Percentiles rank a stretch among this genome's conserved stretches.
phyloP scores from a whole-genome alignment of 1,140 invertebrate species.

The Tetramorium simillimum region DNA sequence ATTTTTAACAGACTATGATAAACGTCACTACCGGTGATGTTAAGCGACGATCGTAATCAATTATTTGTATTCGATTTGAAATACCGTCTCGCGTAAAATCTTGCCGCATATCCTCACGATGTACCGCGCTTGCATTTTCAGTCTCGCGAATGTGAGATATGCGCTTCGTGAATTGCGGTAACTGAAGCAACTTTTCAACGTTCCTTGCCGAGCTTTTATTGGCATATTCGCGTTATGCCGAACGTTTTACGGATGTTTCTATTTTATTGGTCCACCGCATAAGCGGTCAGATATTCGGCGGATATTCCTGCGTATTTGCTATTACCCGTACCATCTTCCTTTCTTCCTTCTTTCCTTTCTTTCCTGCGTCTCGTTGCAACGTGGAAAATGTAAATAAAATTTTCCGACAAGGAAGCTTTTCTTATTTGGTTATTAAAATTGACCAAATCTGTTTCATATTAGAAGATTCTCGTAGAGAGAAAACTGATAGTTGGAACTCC shows the following conservation, averaged over 20 bases:
- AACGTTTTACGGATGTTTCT: conserved; percentile 42
- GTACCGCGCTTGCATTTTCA: conserved; percentile 27
- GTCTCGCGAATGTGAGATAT: conserved; percentile 17
- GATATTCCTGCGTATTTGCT: not conserved
- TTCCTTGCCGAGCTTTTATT: conserved; percentile 51
- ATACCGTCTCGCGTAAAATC: not conserved
- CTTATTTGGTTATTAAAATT: conserved; percentile 43
- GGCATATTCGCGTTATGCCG: conserved; percentile 17
- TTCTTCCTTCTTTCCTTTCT: not conserved
- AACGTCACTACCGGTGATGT: not conserved
- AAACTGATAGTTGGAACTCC: not conserved
- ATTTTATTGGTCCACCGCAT: conserved; percentile 58
- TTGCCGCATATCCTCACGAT: not conserved
- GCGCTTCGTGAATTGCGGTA: conserved; percentile 13
- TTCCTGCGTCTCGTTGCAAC: not conserved
- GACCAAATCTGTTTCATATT: conserved; percentile 12
- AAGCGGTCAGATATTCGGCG: conserved; percentile 53
- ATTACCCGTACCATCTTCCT: not conserved
- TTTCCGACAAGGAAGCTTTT: conserved; percentile 28
- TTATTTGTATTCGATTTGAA: not conserved
- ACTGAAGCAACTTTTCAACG: conserved; percentile 19
- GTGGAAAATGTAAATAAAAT: conserved; percentile 37
- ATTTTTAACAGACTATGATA: too few species aligned
- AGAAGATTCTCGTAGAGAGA: not conserved
- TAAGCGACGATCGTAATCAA: not conserved